These are phyloP conservation scores for Molothrus aeneus DNA, from an alignment of 2,797 vertebrate species.

Conservation along the genomic window DNA sequence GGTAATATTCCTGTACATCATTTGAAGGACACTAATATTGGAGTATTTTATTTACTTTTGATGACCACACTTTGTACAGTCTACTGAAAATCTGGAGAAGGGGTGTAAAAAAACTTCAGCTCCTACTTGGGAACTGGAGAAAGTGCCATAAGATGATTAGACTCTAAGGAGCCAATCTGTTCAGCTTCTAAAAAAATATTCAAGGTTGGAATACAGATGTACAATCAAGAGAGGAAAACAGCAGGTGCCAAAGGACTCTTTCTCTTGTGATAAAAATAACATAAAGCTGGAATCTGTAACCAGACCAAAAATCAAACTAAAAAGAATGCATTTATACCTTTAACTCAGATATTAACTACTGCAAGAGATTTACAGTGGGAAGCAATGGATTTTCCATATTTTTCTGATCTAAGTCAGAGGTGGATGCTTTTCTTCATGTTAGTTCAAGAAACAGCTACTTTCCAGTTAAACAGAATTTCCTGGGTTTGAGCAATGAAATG, in stretches of 20 bases:
- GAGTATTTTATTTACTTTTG: not conserved
- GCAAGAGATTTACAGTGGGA: not conserved
- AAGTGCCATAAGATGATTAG: not conserved
- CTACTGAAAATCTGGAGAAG: not conserved
- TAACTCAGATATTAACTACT: not conserved
- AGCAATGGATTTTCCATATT: not conserved
- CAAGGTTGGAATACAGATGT: not conserved
- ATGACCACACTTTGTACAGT: not conserved
- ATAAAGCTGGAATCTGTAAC: not conserved
- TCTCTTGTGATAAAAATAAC: not conserved
- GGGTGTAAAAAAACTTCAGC: not conserved
- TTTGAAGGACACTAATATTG: not conserved
- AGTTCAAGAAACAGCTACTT: not conserved
- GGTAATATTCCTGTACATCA: not conserved
- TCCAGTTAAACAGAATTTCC: not conserved
- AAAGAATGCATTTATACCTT: not conserved
- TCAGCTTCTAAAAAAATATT: not conserved
- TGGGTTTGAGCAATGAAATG: not conserved
- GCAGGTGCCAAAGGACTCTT: not conserved
- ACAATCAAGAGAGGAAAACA: not conserved
- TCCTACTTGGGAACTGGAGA: not conserved
- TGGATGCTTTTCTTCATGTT: not conserved
- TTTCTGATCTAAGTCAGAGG: not conserved
- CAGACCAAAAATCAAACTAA: not conserved
- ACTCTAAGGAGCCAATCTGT: not conserved